These are phyloP conservation scores for Girardinus metallicus DNA, from an alignment of 2,797 vertebrate species.

Conservation along the genomic window DNA sequence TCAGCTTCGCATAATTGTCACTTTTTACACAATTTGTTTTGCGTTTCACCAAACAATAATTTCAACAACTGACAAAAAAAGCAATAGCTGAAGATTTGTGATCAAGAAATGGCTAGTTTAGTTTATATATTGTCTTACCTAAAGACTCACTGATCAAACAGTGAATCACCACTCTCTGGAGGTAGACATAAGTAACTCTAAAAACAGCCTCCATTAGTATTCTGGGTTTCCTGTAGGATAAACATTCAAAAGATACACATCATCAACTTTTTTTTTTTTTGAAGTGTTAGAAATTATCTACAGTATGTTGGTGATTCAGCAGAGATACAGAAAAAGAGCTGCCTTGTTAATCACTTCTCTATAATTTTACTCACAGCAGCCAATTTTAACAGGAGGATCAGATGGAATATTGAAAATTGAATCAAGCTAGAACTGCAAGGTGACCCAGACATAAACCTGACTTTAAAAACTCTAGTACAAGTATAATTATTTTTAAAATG, in stretches of 20 bases:
- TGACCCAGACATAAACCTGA: background rate
- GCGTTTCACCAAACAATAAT: background rate
- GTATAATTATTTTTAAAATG: too few species aligned
- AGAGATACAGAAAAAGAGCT: background rate
- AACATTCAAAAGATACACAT: background rate
- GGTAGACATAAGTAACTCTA: background rate
- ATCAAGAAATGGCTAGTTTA: background rate
- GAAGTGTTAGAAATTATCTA: background rate
- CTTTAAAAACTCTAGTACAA: background rate
- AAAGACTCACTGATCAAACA: background rate
- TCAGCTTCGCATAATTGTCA: slow-evolving; percentile 23
- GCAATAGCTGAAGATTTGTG: background rate
- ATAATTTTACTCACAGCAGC: background rate
- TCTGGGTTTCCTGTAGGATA: background rate
- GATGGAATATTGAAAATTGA: background rate
- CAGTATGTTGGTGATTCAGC: background rate
- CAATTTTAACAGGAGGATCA: background rate
- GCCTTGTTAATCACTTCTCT: background rate
- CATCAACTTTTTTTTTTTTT: background rate
- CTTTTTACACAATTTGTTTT: slow-evolving; percentile 24
- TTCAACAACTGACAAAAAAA: background rate
- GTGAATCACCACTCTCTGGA: background rate
- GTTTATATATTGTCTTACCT: background rate
- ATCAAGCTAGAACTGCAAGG: background rate
- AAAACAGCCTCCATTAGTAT: background rate